These are phyloP conservation scores for Tetragonula carbonaria DNA, from an alignment of 2,888 invertebrate species.

Conservation along the genomic window DNA sequence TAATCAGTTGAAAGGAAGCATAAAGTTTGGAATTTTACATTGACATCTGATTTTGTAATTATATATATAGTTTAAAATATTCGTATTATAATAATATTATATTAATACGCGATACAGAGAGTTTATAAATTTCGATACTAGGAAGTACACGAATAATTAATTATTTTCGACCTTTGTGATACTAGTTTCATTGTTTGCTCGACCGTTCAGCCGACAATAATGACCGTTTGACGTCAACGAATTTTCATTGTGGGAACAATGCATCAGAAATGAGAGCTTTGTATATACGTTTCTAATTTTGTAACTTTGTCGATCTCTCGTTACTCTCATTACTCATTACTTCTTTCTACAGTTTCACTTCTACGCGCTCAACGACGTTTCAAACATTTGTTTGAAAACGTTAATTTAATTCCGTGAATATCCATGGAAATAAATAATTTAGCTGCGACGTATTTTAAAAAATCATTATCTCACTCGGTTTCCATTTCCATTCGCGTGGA, in stretches of 20 bases:
- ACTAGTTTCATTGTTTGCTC: constrained; percentile 18
- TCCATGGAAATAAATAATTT: not conserved
- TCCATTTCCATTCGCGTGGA: not conserved
- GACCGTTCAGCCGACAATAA: constrained; percentile 35
- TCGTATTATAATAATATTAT: not conserved
- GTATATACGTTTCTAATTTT: constrained; percentile 14
- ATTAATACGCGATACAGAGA: no score
- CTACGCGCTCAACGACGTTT: no score
- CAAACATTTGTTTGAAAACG: not conserved
- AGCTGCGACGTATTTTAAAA: not conserved
- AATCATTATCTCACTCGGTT: not conserved
- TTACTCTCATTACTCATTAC: not conserved
- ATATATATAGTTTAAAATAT: not conserved
- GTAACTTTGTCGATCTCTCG: constrained; percentile 8
- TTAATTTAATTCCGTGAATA: not conserved
- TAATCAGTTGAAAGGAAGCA: not conserved
- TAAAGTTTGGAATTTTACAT: not conserved
- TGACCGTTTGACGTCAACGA: constrained; percentile 44
- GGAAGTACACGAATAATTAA: constrained; percentile 17
- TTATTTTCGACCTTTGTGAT: constrained; percentile 17
- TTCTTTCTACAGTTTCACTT: no score
- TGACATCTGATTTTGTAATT: not conserved
- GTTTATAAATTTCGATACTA: not conserved
- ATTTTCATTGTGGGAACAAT: constrained; percentile 9
- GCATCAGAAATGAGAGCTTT: not conserved